A percentile compares a stretch with the other conserved stretches of the same genome.
Evolutionary conservation across 2,113 vertebrate genomes (phyloP).

Genomic region (Amphiprion percula): DNA sequence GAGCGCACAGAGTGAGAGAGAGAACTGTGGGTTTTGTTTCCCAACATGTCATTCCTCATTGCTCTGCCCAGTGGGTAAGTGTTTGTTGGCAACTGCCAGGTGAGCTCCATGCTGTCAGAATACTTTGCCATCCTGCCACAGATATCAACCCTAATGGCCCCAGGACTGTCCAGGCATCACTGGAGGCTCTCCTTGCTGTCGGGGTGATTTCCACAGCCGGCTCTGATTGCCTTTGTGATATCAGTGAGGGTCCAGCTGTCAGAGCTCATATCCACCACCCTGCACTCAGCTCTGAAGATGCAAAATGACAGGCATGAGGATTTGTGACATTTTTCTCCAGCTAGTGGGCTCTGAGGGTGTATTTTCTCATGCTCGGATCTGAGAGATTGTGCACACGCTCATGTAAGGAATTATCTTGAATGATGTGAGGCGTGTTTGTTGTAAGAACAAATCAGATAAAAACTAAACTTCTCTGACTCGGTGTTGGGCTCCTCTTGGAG

Average conservation of each 20-base stretch:
- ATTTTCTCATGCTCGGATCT: constrained; percentile 37
- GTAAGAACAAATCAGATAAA: constrained; percentile 23
- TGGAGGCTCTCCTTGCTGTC: constrained; percentile 55
- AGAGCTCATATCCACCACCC: constrained; percentile 54
- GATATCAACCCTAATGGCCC: constrained; percentile 17
- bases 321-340: constrained; percentile 47
- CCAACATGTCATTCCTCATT: constrained; percentile 40
- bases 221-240: constrained; percentile 76
- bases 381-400: background rate
- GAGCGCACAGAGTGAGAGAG: background rate
- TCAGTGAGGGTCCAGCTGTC: constrained; percentile 44
- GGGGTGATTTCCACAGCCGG: constrained; percentile 64
- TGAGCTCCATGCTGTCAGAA: constrained; percentile 26
- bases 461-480: constrained; percentile 7
- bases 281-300: constrained; percentile 61
- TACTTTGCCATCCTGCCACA: constrained; percentile 25
- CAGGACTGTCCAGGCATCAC: constrained; percentile 38
- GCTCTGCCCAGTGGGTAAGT: constrained; percentile 17
- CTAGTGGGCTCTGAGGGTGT: constrained; percentile 5
- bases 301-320: constrained; percentile 65
- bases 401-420: constrained; percentile 12
- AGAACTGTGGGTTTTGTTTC: constrained; percentile 44
- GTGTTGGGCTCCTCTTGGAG: background rate
- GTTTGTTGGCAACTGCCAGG: constrained; percentile 7
- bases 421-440: constrained; percentile 14